These are phyloP conservation scores for Argyrosomus regius DNA, from an alignment of 2,797 vertebrate genomes.

Conservation along the genomic window DNA sequence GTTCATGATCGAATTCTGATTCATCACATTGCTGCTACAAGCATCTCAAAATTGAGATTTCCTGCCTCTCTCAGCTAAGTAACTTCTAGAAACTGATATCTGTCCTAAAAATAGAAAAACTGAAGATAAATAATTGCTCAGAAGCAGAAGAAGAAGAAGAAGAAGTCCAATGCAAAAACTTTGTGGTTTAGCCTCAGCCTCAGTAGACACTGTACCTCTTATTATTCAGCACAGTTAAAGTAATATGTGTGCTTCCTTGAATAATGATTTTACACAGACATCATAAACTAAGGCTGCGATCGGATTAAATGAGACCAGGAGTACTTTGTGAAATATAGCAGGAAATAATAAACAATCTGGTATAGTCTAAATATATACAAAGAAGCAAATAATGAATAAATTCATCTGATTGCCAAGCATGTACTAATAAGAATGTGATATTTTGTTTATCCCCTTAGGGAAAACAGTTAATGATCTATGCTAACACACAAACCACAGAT, in stretches of 20 bases:
- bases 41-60: conserved; percentile 5
- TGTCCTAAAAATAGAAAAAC: conserved; percentile 6
- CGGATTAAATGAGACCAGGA: conserved; percentile 11
- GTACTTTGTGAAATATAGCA: conserved; percentile 9
- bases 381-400: conserved; percentile 30
- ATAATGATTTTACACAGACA: conserved; percentile 23
- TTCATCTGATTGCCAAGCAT: conserved; percentile 14
- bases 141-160: conserved; percentile 9
- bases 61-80: not conserved
- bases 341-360: conserved; percentile 24
- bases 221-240: conserved; percentile 14
- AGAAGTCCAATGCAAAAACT: not conserved
- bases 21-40: conserved; percentile 12
- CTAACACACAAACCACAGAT: conserved; percentile 37
- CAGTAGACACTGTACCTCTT: not conserved
- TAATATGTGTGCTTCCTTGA: not conserved
- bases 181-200: conserved; percentile 1
- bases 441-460: conserved; percentile 53
- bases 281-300: not conserved
- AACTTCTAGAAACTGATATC: conserved; percentile 8
- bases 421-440: conserved; percentile 37
- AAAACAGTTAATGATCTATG: conserved; percentile 54
- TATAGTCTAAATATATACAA: conserved; percentile 21
- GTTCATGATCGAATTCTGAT: conserved; percentile 20
- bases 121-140: conserved; percentile 21